Evolutionary conservation across 2,797 vertebrate genomes (phyloP), one percentile per base, ranked within the genome.

Genomic region (Paratrypauchen microcephalus): DNA sequence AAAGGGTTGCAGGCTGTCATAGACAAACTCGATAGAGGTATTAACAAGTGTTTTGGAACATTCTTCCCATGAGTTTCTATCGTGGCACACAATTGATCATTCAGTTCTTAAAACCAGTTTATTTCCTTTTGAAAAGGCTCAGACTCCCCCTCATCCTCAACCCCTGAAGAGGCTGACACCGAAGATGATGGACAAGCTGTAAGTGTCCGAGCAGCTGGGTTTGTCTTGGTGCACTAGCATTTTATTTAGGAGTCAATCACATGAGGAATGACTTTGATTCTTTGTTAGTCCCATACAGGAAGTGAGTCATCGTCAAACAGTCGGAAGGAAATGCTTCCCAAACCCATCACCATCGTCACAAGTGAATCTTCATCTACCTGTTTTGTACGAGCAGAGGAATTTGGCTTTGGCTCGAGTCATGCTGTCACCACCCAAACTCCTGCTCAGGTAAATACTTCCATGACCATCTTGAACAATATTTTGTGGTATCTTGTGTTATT

Each of bases 231-330:
- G 19, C 18, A 0, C 21, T 57, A 0, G 5, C 18, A 32, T 60
- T 60, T 60, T 63, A 13, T 41, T 13, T 32, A 32, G 52, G 26
- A 73, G 72, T 68, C 66, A 62, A 72, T 52, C 48, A 74, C 74
- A 70, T 64, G 69, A 81, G 72, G 84, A 81, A 77, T 93, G 85
- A 92, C 87, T 63, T 80, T 80, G 71, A 69, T 84, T 83, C 77
- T 93, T 77, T 89, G 76, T 86, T 90, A 97, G 96, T 94, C 94
- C 85, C 95, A 95, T 79, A 95, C 95, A 92, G 96, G 96, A 88
- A 97, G 95, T 70, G 95, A 97, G 86, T 97, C 95, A 57, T 97
- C 96, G 18, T 95, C 95, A 79, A 95, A 95, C 92, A 96, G 95
- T 91, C 94, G 89, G 85, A 96, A 97, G 88, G 96, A 96, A 91